Conservation (phyloP, 1,140 invertebrate species). For the Pogonus chalceus region DNA sequence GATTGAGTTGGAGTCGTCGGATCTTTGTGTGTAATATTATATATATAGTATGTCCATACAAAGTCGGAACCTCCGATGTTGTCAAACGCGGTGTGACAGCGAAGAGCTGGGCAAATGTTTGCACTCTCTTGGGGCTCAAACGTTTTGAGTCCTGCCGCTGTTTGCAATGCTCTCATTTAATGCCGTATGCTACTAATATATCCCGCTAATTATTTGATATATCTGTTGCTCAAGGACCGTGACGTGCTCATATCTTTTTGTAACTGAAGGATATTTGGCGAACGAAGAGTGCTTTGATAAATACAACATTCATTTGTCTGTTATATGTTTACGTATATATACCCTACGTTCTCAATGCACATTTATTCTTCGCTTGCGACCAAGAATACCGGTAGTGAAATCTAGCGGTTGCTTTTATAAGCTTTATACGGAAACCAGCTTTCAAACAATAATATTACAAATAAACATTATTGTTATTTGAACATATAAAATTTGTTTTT, state of each 20-base stretch:
- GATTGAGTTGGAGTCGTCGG: too few relatives aligned
- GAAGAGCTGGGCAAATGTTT: not conserved
- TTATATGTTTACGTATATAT: too few relatives aligned
- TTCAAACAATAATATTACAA: too few relatives aligned
- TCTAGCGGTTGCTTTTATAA: not conserved
- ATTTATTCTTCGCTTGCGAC: too few relatives aligned
- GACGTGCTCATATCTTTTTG: not conserved
- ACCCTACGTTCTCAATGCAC: too few relatives aligned
- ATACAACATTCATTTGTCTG: too few relatives aligned
- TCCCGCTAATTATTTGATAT: slow-evolving; percentile 3
- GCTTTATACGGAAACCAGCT: too few relatives aligned
- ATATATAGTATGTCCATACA: too few relatives aligned
- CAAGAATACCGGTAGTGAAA: not conserved
- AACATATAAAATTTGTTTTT: too few relatives aligned
- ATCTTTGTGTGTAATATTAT: too few relatives aligned
- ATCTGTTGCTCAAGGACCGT: not conserved
- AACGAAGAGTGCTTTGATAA: not conserved
- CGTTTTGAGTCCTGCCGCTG: not conserved
- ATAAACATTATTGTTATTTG: too few relatives aligned
- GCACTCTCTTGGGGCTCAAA: not conserved
- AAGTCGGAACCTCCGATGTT: too few relatives aligned
- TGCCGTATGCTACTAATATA: slow-evolving; percentile 1
- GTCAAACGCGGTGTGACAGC: slow-evolving; percentile 1
- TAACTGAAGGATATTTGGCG: not conserved
- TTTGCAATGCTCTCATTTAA: not conserved